A percentile compares a stretch with the other conserved stretches of the same genome.
These are phyloP conservation scores for Planococcus citri DNA, from an alignment of 1,140 invertebrate genomes.

Conservation along the genomic window DNA sequence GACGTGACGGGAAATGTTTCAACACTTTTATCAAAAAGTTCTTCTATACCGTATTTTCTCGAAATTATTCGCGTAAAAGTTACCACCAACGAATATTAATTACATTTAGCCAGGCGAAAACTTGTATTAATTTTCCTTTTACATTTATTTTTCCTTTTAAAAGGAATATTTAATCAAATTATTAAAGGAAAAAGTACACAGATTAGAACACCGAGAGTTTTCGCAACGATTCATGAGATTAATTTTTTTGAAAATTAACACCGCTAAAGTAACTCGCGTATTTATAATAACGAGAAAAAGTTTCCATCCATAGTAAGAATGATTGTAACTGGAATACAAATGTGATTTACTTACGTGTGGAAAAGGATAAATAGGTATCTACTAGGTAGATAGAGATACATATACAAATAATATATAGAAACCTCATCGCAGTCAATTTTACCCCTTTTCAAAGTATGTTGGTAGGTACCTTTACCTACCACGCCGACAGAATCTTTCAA, in stretches of 20 bases:
- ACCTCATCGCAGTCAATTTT: too few species aligned
- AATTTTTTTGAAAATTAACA: not conserved
- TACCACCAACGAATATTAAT: slow-evolving; percentile 17
- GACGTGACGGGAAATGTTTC: slow-evolving; percentile 18
- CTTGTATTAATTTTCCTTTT: slow-evolving; percentile 20
- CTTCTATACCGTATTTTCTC: slow-evolving; percentile 13
- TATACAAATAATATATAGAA: too few species aligned
- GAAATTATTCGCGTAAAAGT: slow-evolving; percentile 18
- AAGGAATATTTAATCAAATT: slow-evolving; percentile 20
- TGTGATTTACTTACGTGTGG: not conserved
- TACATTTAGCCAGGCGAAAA: slow-evolving; percentile 18
- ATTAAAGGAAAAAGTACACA: slow-evolving; percentile 8
- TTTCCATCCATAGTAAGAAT: not conserved
- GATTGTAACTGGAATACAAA: not conserved
- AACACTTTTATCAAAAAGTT: slow-evolving; percentile 17
- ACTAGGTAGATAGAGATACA: too few species aligned
- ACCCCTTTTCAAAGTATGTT: too few species aligned
- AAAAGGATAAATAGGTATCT: too few species aligned
- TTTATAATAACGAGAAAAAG: not conserved
- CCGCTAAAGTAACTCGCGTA: not conserved
- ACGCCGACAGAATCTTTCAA: too few species aligned
- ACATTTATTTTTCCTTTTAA: slow-evolving; percentile 11
- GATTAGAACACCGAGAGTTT: not conserved
- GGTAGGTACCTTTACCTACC: too few species aligned
- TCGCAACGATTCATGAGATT: not conserved